Evolutionary conservation across 2,113 vertebrate species (phyloP), one percentile per base, ranked within the genome.

Genomic region (Aspidoscelis tigris): DNA sequence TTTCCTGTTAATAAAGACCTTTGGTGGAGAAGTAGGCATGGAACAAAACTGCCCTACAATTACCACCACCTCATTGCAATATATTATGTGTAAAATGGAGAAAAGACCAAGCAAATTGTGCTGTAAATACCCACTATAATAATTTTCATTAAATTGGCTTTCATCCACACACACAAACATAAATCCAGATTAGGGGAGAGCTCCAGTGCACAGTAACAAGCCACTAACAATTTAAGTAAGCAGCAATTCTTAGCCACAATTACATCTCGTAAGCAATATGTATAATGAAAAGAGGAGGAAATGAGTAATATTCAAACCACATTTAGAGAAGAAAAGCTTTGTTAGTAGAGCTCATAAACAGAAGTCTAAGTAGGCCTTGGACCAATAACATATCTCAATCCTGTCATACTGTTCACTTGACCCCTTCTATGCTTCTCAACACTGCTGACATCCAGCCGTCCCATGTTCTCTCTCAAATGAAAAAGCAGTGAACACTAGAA

Each of bases 261-360:
- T 43, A 68, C 33, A 84, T 71, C 85, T 78, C 85, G n/a, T 83
- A 87, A 82, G 64, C n/a, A 69, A 66, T 16, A 69, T 3, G 39
- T 75, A 33, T 26, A 72, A 83, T 0, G 69, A 43, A 88, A 82
- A 82, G 14, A 64, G 84, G 89, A 88, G 33, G 8, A 69, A 33
- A 88, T 12, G 2, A 91, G 81, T n/a, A 47, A 7, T 76, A 41
- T 20, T 83, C 21, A 69, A 14, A 44, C 5, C 2, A 0, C 1
- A 87, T 50, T 26, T 50, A 81, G 33, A n/a, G 50, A 7, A 12
- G 22, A 66, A 88, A 78, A 24, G 11, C 2, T 78, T 83, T 39
- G 44, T 83, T 41, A 81, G 10, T 7, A 83, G 78, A 91, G 9
- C 12, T 66, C 66, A 61, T 58, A 61, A 65, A 26, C 26, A 24